phyloP scores from a whole-genome alignment of 2,888 invertebrate genomes.

The Adelognathus sp. region DNA sequence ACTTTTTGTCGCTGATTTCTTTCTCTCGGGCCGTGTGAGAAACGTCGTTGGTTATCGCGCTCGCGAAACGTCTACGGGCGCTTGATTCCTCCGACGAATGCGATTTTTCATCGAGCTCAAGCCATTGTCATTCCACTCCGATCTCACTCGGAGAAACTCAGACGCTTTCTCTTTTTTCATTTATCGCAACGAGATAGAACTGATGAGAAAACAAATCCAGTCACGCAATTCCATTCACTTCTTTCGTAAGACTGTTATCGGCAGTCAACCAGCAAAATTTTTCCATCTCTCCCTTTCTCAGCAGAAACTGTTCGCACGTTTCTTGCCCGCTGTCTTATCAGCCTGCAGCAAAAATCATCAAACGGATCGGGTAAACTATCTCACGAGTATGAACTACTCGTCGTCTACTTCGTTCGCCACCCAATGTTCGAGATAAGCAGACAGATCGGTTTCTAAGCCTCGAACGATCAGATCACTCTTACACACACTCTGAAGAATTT shows the following conservation, averaged over 20 bases:
- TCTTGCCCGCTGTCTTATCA: conserved; percentile 47
- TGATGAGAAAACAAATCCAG: conserved; percentile 27
- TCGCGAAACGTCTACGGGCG: conserved; percentile 12
- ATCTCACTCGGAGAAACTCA: too few species aligned
- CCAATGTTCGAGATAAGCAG: conserved; percentile 50
- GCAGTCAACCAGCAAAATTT: too few species aligned
- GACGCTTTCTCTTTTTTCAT: conserved; percentile 26
- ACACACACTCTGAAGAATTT: conserved; percentile 25
- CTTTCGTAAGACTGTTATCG: too few species aligned
- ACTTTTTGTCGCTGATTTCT: background rate
- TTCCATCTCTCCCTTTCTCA: too few species aligned
- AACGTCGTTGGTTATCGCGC: conserved; percentile 40
- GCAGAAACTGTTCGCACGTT: conserved; percentile 32
- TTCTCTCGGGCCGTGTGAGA: background rate
- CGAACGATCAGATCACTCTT: conserved; percentile 47
- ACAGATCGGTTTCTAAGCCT: conserved; percentile 60
- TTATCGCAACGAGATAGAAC: conserved; percentile 17
- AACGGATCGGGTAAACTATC: conserved; percentile 1
- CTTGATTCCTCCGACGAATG: conserved; percentile 50
- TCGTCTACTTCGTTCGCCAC: background rate
- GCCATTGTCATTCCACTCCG: conserved; percentile 27
- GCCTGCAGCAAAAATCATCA: conserved; percentile 14
- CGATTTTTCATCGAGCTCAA: conserved; percentile 48
- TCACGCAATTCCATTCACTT: too few species aligned
- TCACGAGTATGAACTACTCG: background rate